Conservation (phyloP, 2,888 invertebrate genomes). For the Xestia xanthographa region DNA sequence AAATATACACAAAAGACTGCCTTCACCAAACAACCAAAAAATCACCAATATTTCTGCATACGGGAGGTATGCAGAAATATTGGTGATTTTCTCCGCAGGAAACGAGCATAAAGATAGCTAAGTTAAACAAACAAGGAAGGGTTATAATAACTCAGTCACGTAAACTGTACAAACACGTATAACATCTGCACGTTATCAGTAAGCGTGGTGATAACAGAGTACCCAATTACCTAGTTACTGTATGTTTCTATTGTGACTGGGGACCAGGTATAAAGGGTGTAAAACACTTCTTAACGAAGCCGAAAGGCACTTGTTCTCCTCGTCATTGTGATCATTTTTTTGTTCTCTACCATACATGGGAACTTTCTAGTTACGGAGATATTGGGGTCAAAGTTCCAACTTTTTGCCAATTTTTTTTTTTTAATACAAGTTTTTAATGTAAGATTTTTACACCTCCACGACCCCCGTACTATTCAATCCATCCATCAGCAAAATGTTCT, state of each 20-base stretch:
- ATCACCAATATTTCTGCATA: constrained; percentile 8
- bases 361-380: too few relatives aligned
- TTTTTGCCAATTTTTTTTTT: too few relatives aligned
- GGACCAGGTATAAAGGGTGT: constrained; percentile 10
- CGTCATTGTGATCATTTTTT: too few relatives aligned
- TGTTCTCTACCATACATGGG: too few relatives aligned
- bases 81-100: constrained; percentile 42
- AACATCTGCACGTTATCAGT: constrained; percentile 61
- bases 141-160: constrained; percentile 24
- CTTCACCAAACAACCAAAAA: neutral
- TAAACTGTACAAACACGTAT: constrained; percentile 47
- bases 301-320: too few relatives aligned
- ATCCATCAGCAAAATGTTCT: too few relatives aligned
- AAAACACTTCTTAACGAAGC: too few relatives aligned
- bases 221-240: constrained; percentile 78
- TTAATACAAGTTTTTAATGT: too few relatives aligned
- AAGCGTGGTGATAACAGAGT: constrained; percentile 72
- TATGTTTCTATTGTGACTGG: constrained; percentile 54
- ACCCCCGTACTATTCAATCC: too few relatives aligned
- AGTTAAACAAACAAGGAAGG: constrained; percentile 52
- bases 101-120: constrained; percentile 19
- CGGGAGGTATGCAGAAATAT: too few relatives aligned
- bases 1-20: neutral
- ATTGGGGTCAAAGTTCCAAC: too few relatives aligned
- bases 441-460: too few relatives aligned